Percentiles rank a stretch among this genome's conserved stretches.
phyloP scores from a whole-genome alignment of 2,888 invertebrate genomes.

The Orthosia gracilis region DNA sequence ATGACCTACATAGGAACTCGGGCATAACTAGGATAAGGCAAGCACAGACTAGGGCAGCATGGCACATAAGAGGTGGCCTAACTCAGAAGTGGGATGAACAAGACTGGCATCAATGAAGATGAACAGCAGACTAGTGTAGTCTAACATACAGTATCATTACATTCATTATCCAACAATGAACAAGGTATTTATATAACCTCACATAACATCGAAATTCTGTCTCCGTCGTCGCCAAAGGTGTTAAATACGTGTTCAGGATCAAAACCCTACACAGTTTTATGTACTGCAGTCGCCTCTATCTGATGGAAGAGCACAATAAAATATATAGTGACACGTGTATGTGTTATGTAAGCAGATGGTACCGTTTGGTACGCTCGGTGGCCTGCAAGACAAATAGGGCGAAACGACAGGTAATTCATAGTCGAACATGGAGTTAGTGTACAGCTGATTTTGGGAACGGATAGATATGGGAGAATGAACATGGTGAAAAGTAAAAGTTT shows the following conservation, averaged over 20 bases:
- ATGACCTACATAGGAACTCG: not conserved
- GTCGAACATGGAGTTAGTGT: constrained; percentile 24
- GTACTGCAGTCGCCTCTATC: constrained; percentile 37
- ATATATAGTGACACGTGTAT: constrained; percentile 52
- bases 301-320: constrained; percentile 52
- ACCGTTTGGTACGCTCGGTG: constrained; percentile 67
- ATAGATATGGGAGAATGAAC: constrained; percentile 28
- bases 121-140: not conserved
- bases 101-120: not conserved
- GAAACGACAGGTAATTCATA: constrained; percentile 65
- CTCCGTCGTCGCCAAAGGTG: not conserved
- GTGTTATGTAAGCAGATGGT: constrained; percentile 65
- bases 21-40: not conserved
- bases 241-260: constrained; percentile 6
- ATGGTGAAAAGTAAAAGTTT: constrained; percentile 29
- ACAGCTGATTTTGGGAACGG: constrained; percentile 28
- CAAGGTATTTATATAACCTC: no score
- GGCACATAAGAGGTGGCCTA: not conserved
- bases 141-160: not conserved
- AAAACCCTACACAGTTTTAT: constrained; percentile 25
- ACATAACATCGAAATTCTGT: not conserved
- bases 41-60: not conserved
- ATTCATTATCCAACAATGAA: not conserved
- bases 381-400: constrained; percentile 71
- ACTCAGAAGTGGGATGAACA: not conserved